Conservation (phyloP, 2,113 vertebrate genomes). For the Apaloderma vittatum region DNA sequence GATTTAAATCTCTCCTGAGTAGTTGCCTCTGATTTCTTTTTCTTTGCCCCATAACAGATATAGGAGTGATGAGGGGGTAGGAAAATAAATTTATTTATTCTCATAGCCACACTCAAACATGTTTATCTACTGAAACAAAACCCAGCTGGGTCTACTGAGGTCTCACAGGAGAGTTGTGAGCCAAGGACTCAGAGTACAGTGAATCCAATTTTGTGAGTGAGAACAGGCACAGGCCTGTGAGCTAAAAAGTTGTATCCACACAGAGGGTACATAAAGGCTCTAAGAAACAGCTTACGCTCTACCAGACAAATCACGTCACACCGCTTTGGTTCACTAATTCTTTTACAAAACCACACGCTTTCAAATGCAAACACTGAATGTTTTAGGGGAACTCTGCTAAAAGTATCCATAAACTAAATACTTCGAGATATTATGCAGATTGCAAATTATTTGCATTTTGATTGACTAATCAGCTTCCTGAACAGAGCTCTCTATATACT, state of each 20-base stretch:
- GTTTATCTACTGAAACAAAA: neutral
- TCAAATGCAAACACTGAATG: neutral
- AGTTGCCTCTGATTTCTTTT: neutral
- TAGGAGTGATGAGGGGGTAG: accelerated
- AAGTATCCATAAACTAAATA: neutral
- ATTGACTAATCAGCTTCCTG: constrained; percentile 35
- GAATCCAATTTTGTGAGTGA: neutral
- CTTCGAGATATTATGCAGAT: neutral
- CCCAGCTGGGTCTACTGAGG: neutral
- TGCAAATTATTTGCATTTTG: constrained; percentile 16
- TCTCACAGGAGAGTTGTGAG: neutral
- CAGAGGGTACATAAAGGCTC: neutral
- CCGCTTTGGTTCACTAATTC: neutral
- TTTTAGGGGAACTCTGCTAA: neutral
- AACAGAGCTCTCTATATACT: neutral
- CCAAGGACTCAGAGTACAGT: neutral
- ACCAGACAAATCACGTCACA: neutral
- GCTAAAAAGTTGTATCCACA: neutral
- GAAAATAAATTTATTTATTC: neutral
- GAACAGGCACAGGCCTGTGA: neutral
- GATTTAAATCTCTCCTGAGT: neutral
- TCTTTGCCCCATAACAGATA: neutral
- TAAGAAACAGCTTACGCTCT: neutral
- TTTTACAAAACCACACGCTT: neutral
- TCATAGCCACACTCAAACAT: neutral